These are phyloP conservation scores for Laspeyria flexula DNA, from an alignment of 2,888 invertebrate species.

Conservation along the genomic window DNA sequence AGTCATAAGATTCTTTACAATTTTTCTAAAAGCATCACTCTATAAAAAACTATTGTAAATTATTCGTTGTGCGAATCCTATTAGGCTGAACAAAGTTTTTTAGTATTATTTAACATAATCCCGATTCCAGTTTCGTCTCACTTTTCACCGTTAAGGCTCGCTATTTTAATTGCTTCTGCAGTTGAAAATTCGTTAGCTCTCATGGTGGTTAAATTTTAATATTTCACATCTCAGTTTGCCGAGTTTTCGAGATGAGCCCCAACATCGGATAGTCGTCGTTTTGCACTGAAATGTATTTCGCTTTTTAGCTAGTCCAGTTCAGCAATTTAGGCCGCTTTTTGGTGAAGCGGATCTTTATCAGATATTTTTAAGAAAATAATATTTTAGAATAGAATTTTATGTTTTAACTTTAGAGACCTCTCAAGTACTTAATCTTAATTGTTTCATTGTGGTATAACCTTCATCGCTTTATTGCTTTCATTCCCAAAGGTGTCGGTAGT, in stretches of 20 bases:
- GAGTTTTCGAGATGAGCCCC: constrained; percentile 12
- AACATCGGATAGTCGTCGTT: constrained; percentile 9
- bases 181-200: constrained; percentile 41
- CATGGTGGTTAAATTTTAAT: constrained; percentile 47
- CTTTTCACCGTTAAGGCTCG: constrained; percentile 30
- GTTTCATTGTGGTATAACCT: too few relatives aligned
- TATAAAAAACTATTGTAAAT: constrained; percentile 2
- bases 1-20: not conserved
- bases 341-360: too few relatives aligned
- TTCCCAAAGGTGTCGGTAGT: too few relatives aligned
- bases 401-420: too few relatives aligned
- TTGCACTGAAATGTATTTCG: constrained; percentile 15
- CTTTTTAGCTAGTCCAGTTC: constrained; percentile 14
- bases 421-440: too few relatives aligned
- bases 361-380: too few relatives aligned
- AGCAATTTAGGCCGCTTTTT: constrained; percentile 3
- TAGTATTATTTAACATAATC: constrained; percentile 28
- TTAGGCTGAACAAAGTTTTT: constrained; percentile 31
- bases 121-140: constrained; percentile 31
- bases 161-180: constrained; percentile 51
- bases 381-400: too few relatives aligned
- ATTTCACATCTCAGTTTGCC: constrained; percentile 38
- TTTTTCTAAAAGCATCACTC: not conserved
- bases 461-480: too few relatives aligned
- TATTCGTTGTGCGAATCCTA: constrained; percentile 5